These are phyloP conservation scores for Brenthis daphne DNA, from an alignment of 2,888 invertebrate species.

Conservation along the genomic window DNA sequence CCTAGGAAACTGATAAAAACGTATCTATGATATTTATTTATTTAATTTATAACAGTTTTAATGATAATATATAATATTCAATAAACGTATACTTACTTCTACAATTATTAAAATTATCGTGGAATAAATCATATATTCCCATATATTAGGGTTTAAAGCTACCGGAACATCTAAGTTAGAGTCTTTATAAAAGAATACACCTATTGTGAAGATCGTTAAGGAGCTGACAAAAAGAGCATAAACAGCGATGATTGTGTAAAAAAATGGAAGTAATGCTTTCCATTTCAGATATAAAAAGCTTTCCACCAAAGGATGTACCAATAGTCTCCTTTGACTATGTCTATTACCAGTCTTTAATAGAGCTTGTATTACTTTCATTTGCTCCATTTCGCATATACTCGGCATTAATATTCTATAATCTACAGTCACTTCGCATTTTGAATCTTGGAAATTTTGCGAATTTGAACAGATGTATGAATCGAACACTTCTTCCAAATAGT, in stretches of 20 bases:
- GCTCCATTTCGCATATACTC: constrained; percentile 68
- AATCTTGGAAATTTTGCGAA: constrained; percentile 63
- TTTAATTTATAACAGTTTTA: neutral
- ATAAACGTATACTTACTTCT: constrained; percentile 57
- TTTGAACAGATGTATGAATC: constrained; percentile 77
- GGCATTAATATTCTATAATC: constrained; percentile 78
- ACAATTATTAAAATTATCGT: constrained; percentile 64
- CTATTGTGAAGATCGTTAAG: constrained; percentile 72
- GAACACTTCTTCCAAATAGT: constrained; percentile 77
- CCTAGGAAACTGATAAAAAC: too few species aligned
- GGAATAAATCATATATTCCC: constrained; percentile 66
- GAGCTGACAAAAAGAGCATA: constrained; percentile 76
- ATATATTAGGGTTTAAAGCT: constrained; percentile 57
- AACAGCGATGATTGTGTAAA: constrained; percentile 75
- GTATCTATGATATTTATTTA: too few species aligned
- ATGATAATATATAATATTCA: too few species aligned
- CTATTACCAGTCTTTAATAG: constrained; percentile 78
- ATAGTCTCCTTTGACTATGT: constrained; percentile 68
- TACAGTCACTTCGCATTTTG: constrained; percentile 71
- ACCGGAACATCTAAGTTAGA: constrained; percentile 54
- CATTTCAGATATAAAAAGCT: constrained; percentile 82
- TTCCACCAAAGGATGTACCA: constrained; percentile 82
- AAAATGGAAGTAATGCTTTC: constrained; percentile 79
- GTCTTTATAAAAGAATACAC: constrained; percentile 74
- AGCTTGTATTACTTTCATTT: constrained; percentile 81